phyloP scores from a whole-genome alignment of 2,888 invertebrate species.

The Synanthedon andrenaeformis region DNA sequence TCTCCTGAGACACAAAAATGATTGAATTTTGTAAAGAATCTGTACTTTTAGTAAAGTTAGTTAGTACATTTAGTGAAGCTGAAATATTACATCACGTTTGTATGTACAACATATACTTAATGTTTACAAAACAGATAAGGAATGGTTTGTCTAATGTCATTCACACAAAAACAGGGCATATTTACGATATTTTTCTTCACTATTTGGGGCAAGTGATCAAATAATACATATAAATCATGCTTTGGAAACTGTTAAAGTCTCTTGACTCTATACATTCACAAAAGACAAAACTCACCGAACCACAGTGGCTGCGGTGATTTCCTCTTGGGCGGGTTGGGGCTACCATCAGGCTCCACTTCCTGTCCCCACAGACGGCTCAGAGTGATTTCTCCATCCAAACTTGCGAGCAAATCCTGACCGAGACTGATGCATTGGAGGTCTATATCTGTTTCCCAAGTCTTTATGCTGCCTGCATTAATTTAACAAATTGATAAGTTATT shows the following conservation, averaged over 20 bases:
- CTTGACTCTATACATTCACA: no score
- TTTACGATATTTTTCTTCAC: no score
- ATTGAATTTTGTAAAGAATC: neutral
- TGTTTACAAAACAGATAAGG: no score
- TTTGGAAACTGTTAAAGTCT: no score
- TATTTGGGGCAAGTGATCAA: no score
- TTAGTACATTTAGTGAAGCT: no score
- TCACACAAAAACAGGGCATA: no score
- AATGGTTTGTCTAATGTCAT: no score
- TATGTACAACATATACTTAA: no score
- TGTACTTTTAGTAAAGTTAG: no score
- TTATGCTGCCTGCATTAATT: constrained; percentile 43
- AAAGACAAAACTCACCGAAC: constrained; percentile 40
- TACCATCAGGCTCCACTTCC: constrained; percentile 34
- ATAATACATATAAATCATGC: no score
- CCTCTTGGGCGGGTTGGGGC: constrained; percentile 36
- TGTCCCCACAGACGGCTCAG: constrained; percentile 60
- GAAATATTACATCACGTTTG: no score
- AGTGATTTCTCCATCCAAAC: constrained; percentile 60
- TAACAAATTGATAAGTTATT: neutral
- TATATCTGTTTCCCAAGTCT: constrained; percentile 72
- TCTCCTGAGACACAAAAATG: constrained; percentile 32
- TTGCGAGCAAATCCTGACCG: constrained; percentile 71
- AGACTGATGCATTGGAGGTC: constrained; percentile 73
- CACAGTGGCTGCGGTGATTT: constrained; percentile 50